Evolutionary conservation across 2,888 invertebrate species (phyloP).

Genomic region (Heterodera filipjevi): DNA sequence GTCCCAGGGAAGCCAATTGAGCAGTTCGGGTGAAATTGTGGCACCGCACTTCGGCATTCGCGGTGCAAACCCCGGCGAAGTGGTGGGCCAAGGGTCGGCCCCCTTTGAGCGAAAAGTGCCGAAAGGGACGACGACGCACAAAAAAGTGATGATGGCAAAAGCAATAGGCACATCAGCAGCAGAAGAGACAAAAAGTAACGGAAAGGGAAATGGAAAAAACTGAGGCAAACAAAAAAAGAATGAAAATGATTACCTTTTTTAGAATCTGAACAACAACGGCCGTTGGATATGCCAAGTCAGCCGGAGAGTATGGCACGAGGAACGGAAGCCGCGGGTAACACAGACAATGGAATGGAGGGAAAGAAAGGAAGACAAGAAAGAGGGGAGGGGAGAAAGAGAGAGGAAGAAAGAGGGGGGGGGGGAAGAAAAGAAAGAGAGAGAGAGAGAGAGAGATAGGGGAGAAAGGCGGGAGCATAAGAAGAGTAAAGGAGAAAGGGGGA

Average conservation of each 20-base stretch:
- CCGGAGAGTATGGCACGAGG: not conserved
- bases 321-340: too few species aligned
- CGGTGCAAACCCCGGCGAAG: slow-evolving; percentile 50
- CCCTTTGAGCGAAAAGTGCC: slow-evolving; percentile 46
- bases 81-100: slow-evolving; percentile 50
- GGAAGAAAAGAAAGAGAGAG: too few species aligned
- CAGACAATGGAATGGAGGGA: too few species aligned
- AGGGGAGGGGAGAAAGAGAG: too few species aligned
- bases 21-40: slow-evolving; percentile 43
- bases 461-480: too few species aligned
- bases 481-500: too few species aligned
- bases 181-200: not conserved
- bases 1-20: slow-evolving; percentile 51
- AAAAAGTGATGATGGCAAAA: not conserved
- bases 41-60: slow-evolving; percentile 54
- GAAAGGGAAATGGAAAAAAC: not conserved
- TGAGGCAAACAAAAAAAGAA: not conserved
- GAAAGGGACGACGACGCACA: slow-evolving; percentile 8
- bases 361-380: too few species aligned
- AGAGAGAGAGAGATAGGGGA: too few species aligned
- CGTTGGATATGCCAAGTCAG: not conserved
- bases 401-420: too few species aligned
- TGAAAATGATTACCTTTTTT: not conserved
- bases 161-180: not conserved
- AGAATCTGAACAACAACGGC: not conserved